Conservation (phyloP, 2,888 invertebrate species). For the Lamellibrachia columna region DNA sequence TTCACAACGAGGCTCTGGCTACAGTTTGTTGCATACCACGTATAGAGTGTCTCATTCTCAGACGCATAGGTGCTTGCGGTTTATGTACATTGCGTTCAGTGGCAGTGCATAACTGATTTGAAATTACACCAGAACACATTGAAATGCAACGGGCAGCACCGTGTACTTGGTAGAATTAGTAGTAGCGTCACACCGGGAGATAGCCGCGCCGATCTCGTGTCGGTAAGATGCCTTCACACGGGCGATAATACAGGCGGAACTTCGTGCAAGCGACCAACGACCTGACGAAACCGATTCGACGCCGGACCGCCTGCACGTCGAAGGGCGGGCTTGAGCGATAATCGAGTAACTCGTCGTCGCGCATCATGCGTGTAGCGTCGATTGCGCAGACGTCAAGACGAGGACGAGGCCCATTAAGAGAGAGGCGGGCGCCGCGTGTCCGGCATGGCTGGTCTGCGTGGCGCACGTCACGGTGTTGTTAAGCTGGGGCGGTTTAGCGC, state of each 20-base stretch:
- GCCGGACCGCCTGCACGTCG: background rate
- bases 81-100: background rate
- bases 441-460: background rate
- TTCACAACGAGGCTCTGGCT: background rate
- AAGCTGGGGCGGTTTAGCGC: background rate
- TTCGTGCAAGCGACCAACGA: background rate
- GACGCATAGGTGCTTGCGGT: background rate
- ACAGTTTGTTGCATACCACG: background rate
- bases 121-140: background rate
- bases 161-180: background rate
- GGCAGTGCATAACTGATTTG: background rate
- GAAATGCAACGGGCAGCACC: background rate
- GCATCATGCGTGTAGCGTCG: background rate
- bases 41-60: background rate
- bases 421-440: background rate
- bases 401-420: background rate
- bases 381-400: background rate
- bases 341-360: background rate
- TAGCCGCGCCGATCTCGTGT: background rate
- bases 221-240: background rate
- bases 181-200: background rate
- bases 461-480: background rate
- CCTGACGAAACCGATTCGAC: background rate
- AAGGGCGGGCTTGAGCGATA: background rate
- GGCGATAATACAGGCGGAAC: background rate